phyloP scores from a whole-genome alignment of 2,888 invertebrate genomes.

The Pseudeuparius sepicola region DNA sequence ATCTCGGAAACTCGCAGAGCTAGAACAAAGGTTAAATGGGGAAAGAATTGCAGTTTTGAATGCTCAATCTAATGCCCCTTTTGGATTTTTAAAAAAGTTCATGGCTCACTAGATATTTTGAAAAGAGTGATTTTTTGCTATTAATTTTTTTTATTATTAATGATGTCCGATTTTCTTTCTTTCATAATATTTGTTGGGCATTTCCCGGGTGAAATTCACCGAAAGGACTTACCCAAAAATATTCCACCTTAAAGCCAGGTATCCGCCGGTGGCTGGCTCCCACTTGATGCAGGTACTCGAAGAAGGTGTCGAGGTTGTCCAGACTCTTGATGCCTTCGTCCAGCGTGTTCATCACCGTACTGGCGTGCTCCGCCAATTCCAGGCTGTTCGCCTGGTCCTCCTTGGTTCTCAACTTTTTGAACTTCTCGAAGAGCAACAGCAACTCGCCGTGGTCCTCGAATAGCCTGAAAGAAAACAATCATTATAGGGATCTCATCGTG shows the following conservation, averaged over 20 bases:
- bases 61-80: too few species aligned
- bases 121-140: too few species aligned
- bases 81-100: too few species aligned
- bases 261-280: conserved; percentile 76
- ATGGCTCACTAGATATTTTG: too few species aligned
- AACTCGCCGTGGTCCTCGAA: conserved; percentile 79
- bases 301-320: conserved; percentile 77
- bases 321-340: conserved; percentile 82
- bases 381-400: conserved; percentile 73
- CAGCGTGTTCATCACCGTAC: conserved; percentile 79
- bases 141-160: too few species aligned
- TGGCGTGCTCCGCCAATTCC: conserved; percentile 79
- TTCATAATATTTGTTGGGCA: too few species aligned
- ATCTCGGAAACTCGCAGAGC: too few species aligned
- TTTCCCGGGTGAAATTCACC: too few species aligned
- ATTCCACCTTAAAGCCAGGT: conserved; percentile 75
- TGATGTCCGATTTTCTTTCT: too few species aligned
- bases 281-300: conserved; percentile 70
- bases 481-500: too few species aligned
- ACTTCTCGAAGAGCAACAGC: conserved; percentile 69
- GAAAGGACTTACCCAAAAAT: conserved; percentile 88
- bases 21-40: too few species aligned
- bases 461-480: conserved; percentile 55
- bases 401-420: conserved; percentile 65
- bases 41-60: too few species aligned